Conservation (phyloP, 2,113 vertebrate genomes). For the Manacus vitellinus region DNA sequence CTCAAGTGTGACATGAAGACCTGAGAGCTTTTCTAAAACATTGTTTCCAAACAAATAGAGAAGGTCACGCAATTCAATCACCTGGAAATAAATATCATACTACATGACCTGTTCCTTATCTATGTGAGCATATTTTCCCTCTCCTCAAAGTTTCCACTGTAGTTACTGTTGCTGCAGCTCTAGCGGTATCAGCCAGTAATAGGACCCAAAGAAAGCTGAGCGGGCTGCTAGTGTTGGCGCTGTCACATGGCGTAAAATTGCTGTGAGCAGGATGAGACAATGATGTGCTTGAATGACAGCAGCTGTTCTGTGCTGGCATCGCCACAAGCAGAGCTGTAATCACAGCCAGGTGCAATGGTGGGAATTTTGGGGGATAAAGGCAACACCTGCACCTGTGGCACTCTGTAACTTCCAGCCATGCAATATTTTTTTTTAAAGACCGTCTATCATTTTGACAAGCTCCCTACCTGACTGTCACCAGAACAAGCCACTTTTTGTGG, state of each 20-base stretch:
- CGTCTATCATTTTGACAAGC: conserved; percentile 46
- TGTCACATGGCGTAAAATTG: conserved; percentile 2
- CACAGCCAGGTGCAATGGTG: conserved; percentile 26
- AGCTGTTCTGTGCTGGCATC: neutral
- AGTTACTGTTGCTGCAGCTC: neutral
- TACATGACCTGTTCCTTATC: neutral
- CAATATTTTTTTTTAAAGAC: neutral
- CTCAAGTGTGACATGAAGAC: neutral
- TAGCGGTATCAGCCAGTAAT: neutral
- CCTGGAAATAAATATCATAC: neutral
- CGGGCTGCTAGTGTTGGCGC: neutral
- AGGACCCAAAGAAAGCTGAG: neutral
- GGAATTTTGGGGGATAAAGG: neutral
- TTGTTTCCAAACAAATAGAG: neutral
- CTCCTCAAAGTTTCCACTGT: conserved; percentile 13
- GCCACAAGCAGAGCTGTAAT: conserved; percentile 26
- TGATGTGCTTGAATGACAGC: conserved; percentile 14
- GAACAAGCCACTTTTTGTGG: neutral
- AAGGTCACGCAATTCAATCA: neutral
- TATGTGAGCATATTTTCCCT: neutral
- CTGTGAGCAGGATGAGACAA: conserved; percentile 21
- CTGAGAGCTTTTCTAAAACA: neutral
- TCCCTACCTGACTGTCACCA: neutral
- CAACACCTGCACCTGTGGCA: conserved; percentile 32
- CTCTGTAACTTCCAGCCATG: neutral